Evolutionary conservation across 2,888 invertebrate genomes (phyloP), one percentile per base, ranked within the genome.

Genomic region (Liopterus haemorrhoidalis): DNA sequence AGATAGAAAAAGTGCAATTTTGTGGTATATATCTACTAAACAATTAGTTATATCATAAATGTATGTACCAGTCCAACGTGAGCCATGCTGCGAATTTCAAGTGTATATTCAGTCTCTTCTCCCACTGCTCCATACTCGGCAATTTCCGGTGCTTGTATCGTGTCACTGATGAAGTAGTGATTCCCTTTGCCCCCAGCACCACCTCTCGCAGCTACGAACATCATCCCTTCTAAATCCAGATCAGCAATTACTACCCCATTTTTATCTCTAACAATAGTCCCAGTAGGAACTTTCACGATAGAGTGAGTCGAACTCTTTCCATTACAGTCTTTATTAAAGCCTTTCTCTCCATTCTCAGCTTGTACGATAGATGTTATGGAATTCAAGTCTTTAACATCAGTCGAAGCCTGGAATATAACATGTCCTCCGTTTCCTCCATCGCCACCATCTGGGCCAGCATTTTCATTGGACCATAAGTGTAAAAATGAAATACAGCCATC

Each of bases 151-250:
- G 87, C 70, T 73, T 86, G 79, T 61, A 85, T 73, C 32, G 78
- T 76, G 57, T 87, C 82, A 0, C 85, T 81, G 14, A 84, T 74
- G 66, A 96, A 99, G 70, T 86, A 95, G 49, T 81, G 77, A 70
- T 99, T 99, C 1, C 99, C 99, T 61, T 86, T 83, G 0, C 99
- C 99, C 1, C 99, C 99, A 0, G 89, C 81, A 3, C 99, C 99
- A 0, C 99, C 99, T 49, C 94, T 71, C 8, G 97, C 94, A 5
- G 88, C 95, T 11, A 99, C 75, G 67, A 91, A 97, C 78, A 90
- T 82, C 36, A 84, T 70, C 3, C 82, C 84, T 22, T 75, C 72
- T 41, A 69, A 62, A 21, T 71, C 62, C 48, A 93, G 70, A 62
- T 88, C 89, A 1, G 79, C 83, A 6, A 90, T 68, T 25, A 80